Percentiles rank a stretch among this genome's conserved stretches.
Conservation (phyloP, 2,888 invertebrate genomes). For the Lamellibrachia columna region DNA sequence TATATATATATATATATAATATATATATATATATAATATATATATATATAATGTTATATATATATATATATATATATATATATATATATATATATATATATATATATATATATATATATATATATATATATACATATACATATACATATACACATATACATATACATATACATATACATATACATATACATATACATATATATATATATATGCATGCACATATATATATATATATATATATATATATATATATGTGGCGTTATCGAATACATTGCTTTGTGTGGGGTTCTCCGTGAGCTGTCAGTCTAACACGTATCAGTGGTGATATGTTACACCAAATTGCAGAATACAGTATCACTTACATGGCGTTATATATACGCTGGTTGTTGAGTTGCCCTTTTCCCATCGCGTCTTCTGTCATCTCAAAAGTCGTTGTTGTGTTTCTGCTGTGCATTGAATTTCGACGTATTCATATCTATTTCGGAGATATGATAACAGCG, state of each 20-base stretch:
- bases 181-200: too few relatives aligned
- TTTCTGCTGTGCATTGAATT: neutral
- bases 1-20: too few relatives aligned
- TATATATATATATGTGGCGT: slow-evolving; percentile 1
- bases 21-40: too few relatives aligned
- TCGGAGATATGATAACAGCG: neutral
- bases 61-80: too few relatives aligned
- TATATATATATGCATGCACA: too few relatives aligned
- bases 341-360: neutral
- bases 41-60: too few relatives aligned
- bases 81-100: neutral
- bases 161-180: too few relatives aligned
- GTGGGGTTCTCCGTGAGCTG: neutral
- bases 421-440: neutral
- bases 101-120: slow-evolving; percentile 1
- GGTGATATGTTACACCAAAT: neutral
- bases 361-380: neutral
- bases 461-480: neutral
- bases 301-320: neutral
- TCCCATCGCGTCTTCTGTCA: neutral
- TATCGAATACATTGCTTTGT: neutral
- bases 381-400: neutral
- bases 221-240: neutral
- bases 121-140: neutral
- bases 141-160: too few relatives aligned